Base-by-base conservation (phyloP, 2,113 vertebrate species). In the Lichenostomus cassidix region DNA sequence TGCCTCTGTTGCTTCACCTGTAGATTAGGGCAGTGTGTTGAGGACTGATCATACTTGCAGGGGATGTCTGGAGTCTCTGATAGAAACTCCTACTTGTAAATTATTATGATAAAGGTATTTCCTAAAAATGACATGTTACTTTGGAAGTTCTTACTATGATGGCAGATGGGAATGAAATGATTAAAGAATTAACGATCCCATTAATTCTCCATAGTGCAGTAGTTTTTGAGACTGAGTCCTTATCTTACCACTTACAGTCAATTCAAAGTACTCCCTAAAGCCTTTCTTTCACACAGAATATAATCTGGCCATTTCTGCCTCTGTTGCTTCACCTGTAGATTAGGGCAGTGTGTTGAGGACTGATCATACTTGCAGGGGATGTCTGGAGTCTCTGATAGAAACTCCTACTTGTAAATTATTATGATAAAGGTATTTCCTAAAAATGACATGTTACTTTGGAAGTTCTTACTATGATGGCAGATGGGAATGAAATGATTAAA, bases 81-180 rank as follows among this genome's bases (percentile, higher is more conserved):
- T 13, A 71, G 27, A 56, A 95, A 91, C 52, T 59, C 53, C 74
- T 90, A 50, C 22, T 39, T 63, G 24, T 79, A 79, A 93, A 75
- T 93, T 64, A 31, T 53, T n/a, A 60, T 49, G 41, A 50, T 79
- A 93, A 87, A 95, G 28, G 33, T 90, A 77, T 97, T 76, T 89
- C 50, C 71, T 90, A 94, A 84, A 93, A 96, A 90, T 79, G 56
- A 46, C 25, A 31, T 44, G 65, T 82, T 89, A 86, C 28, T 7
- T 89, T 86, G 68, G 92, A 90, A 93, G 55, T 94, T 96, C 96
- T 76, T 73, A n/a, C 56, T 95, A 1, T 44, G 63, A 73, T 89
- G 83, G 89, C 68, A 95, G 89, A 65, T 71, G 42, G 80, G 74
- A 92, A n/a, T n/a, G n/a, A n/a, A n/a, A n/a, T n/a, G n/a, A n/a